Evolutionary conservation across 2,797 vertebrate genomes (phyloP), one percentile per base, ranked within the genome.

Genomic region (Linurgus olivaceus): DNA sequence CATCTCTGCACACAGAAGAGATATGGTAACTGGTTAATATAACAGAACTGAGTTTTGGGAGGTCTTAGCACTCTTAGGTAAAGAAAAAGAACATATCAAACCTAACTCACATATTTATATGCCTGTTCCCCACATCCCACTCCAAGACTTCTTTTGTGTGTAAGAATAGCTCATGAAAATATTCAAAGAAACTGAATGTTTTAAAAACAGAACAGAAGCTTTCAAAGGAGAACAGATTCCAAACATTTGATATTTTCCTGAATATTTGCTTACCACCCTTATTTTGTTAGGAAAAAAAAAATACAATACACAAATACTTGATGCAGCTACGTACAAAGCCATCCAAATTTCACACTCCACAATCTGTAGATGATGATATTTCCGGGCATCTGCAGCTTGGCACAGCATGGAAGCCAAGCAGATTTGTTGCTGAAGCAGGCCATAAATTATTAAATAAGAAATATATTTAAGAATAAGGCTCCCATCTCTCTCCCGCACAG

Each of bases 341-440:
- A 94, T 96, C 95, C 96, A 97, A 95, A 96, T 97, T 96, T 94
- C 94, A 95, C 94, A 96, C 96, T 94, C 91, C 71, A 88, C 93
- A 96, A 96, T 97, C 95, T 96, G 96, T 86, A 93, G 93, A 96
- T 84, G 95, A 96, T 94, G 91, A 95, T 96, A 95, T 95, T 96
- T 95, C 90, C 10, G 75, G 96, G 95, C 83, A 93, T 95, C 95
- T 96, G 95, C 95, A 92, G 95, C 88, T 95, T 97, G 96, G 96
- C 94, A 96, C 84, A 95, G 94, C 97, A 90, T 90, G 93, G 96
- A 93, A 96, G 93, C 94, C 94, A 96, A 96, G 96, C 62, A 96
- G 95, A 97, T 96, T 92, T 96, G 86, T 81, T 97, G 93, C 91
- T 96, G 96, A 96, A 96, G 93, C 70, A 95, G 94, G 90, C 91